Base-by-base conservation (phyloP, 2,113 vertebrate genomes). In the Entelurus aequoreus region DNA sequence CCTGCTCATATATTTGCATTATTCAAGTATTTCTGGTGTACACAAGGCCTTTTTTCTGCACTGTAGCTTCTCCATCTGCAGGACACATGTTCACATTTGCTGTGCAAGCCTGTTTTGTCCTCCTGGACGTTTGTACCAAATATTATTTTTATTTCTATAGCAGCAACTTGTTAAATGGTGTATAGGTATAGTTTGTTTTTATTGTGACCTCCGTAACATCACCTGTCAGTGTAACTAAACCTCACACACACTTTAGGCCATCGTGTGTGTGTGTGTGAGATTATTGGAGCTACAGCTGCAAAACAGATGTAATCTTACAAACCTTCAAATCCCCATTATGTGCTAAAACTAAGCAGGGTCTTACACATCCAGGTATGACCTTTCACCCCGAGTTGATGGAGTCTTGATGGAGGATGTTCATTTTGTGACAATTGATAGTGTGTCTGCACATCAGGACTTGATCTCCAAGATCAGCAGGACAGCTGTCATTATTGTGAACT, bases 401-500 rank as follows among this genome's bases (percentile, higher is more conserved):
- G 64, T 68, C 61, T 60, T 49, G 1, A 9, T 65, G 47, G 50
- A 54, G 46, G 48, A 74, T 68, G 40, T 57, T 69, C 54, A 54
- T 13, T 66, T 65, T 37, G 59, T 72, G 75, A 71, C 38, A 64
- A 72, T 74, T 58, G 60, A n/a, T 63, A 77, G 60, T 76, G 64
- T 66, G 71, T 77, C 69, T 76, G 55, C 66, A 75, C 76, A 85
- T 83, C 71, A 76, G 72, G 69, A 63, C 71, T 85, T 57, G 80
- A 84, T 85, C 69, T 70, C 13, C 65, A 63, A 69, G 72, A 88
- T 86, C 86, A 84, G 75, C 71, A 12, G 4, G 91, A 91, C 54
- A 54, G 70, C 12, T 57, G 79, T 93, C 90, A 93, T 91, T 88
- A 72, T 90, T 85, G 87, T 92, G 93, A 94, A 94, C 94, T 93